A percentile compares a stretch with the other conserved stretches of the same genome.
Conservation (phyloP, 1,140 invertebrate genomes). For the Rhizoglyphus robini region DNA sequence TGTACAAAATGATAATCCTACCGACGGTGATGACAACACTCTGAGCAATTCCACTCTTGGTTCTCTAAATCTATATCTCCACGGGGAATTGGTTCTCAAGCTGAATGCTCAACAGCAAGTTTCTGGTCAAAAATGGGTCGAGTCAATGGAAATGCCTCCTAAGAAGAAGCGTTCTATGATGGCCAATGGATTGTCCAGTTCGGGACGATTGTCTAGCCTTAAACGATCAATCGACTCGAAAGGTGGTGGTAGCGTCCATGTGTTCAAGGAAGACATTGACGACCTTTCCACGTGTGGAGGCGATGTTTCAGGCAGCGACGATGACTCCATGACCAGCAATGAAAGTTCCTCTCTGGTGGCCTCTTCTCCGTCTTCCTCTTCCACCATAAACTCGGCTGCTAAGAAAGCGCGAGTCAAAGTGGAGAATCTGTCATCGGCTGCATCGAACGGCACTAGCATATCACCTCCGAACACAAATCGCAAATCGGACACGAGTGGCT, state of each 20-base stretch:
- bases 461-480: neutral
- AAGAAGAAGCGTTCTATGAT: neutral
- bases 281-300: slow-evolving; percentile 17
- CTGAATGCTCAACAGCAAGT: slow-evolving; percentile 29
- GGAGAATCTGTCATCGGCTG: slow-evolving; percentile 5
- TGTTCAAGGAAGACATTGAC: neutral
- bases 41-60: slow-evolving; percentile 17
- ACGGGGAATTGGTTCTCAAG: slow-evolving; percentile 28
- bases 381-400: neutral
- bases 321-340: slow-evolving; percentile 17
- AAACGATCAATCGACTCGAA: neutral
- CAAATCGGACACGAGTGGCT: neutral
- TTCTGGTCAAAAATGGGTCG: slow-evolving; percentile 27
- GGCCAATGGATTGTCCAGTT: neutral
- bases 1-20: neutral
- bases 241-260: too few relatives aligned
- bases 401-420: slow-evolving; percentile 22
- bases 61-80: slow-evolving; percentile 25
- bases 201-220: neutral
- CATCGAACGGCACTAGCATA: neutral
- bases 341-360: slow-evolving; percentile 15
- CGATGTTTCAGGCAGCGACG: slow-evolving; percentile 19
- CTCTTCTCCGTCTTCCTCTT: slow-evolving; percentile 5
- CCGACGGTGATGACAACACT: too few relatives aligned
- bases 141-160: slow-evolving; percentile 23